Evolutionary conservation across 2,113 vertebrate species (phyloP), one percentile per base, ranked within the genome.

Genomic region (Theristicus caerulescens): DNA sequence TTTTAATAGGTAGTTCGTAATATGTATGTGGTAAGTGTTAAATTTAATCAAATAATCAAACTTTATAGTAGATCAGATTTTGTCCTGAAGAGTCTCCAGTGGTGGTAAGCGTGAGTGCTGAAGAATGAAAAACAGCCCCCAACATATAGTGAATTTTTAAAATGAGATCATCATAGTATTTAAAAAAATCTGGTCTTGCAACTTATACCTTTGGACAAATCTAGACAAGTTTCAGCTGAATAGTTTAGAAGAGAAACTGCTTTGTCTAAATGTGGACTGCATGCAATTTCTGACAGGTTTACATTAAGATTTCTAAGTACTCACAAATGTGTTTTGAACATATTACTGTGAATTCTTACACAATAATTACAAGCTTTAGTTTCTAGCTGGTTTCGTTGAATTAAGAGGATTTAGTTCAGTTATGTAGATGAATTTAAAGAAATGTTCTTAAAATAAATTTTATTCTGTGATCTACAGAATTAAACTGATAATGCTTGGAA

Each of bases 141-240:
- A 89, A 79, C 69, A 38, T 59, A 76, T 1, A 72, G 49, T 65
- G 54, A 87, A 72, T 76, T 96, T 91, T 91, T 42, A 38, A 90
- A 95, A 89, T 97, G 93, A 97, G 89, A 82, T 96, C 96, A 95
- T 78, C n/a, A 4, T 6, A 62, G 61, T 72, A 55, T 27, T 72
- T 64, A 25, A 83, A 93, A 94, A 93, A 82, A 93, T 91, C 95
- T 93, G 70, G 80, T 94, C 81, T 84, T 95, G 82, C 90, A 93
- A 84, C 93, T 96, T 96, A 76, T 3, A 64, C 79, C 74, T 82
- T 57, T 92, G 70, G 76, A 84, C 88, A 91, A 93, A 94, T 94
- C 82, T 77, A 80, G 73, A 76, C 94, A 95, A 95, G 93, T 86
- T 93, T 86, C 54, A 91, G 64, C 46, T 69, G 74, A 94, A 69